Conservation (phyloP, 2,888 invertebrate species). For the Pharmacophagus antenor region DNA sequence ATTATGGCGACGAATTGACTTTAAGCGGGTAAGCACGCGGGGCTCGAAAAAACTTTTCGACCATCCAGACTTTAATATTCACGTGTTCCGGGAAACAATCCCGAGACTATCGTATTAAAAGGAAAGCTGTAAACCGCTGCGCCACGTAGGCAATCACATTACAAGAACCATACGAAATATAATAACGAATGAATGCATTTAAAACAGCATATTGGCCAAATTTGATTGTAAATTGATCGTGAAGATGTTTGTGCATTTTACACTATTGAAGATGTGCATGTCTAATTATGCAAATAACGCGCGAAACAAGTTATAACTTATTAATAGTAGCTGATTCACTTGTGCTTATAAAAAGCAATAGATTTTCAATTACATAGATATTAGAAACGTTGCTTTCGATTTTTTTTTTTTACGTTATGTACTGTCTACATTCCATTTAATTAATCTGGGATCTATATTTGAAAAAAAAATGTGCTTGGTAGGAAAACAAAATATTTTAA, state of each 20-base stretch:
- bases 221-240: not conserved
- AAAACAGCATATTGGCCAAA: not conserved
- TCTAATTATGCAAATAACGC: constrained; percentile 3
- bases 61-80: no score
- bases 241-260: not conserved
- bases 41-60: no score
- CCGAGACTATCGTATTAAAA: no score
- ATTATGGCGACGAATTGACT: no score
- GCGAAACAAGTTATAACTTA: constrained; percentile 2
- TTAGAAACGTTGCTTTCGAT: not conserved
- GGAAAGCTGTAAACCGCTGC: no score
- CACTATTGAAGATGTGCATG: not conserved
- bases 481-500: no score
- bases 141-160: no score
- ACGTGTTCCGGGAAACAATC: no score
- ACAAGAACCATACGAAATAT: no score
- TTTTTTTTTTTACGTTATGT: not conserved
- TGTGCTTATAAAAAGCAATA: not conserved
- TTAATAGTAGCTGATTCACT: not conserved
- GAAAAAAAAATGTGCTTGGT: no score
- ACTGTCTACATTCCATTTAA: not conserved
- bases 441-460: no score
- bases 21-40: no score
- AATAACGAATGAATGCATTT: constrained; percentile 1
- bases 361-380: constrained; percentile 3